Conservation (phyloP, 1,140 invertebrate genomes). For the Achroia grisella region DNA sequence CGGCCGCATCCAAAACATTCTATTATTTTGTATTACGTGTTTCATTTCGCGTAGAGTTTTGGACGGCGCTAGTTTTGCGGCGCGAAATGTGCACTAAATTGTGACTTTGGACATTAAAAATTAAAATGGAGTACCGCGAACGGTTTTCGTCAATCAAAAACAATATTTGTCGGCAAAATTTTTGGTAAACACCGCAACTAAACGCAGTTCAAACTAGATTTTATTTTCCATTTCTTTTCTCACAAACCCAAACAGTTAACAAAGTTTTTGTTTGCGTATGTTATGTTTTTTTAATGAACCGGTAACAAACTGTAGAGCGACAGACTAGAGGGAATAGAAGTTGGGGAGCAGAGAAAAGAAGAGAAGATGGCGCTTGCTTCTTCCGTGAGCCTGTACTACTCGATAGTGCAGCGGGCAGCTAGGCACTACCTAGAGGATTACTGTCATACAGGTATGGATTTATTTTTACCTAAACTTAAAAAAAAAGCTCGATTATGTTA, state of each 20-base stretch:
- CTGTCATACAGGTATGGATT: slow-evolving; percentile 71
- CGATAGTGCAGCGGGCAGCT: slow-evolving; percentile 70
- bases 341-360: slow-evolving; percentile 31
- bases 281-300: slow-evolving; percentile 52
- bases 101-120: slow-evolving; percentile 59
- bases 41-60: slow-evolving; percentile 69
- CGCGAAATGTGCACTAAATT: slow-evolving; percentile 60
- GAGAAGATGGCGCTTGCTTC: slow-evolving; percentile 70
- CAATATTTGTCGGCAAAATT: slow-evolving; percentile 45
- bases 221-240: slow-evolving; percentile 33
- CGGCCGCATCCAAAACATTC: slow-evolving; percentile 47
- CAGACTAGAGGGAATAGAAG: slow-evolving; percentile 36
- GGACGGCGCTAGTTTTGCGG: slow-evolving; percentile 52
- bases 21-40: slow-evolving; percentile 70
- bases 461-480: too few species aligned
- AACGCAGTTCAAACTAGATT: slow-evolving; percentile 65
- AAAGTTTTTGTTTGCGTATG: slow-evolving; percentile 32
- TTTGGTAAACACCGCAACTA: slow-evolving; percentile 50
- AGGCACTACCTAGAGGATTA: slow-evolving; percentile 72
- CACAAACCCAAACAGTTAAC: slow-evolving; percentile 52
- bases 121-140: slow-evolving; percentile 48
- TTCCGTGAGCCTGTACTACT: slow-evolving; percentile 73
- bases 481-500: too few species aligned
- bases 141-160: slow-evolving; percentile 52
- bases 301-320: slow-evolving; percentile 44